Base-by-base conservation (phyloP, 2,888 invertebrate genomes). In the Acrobasis suavella region DNA sequence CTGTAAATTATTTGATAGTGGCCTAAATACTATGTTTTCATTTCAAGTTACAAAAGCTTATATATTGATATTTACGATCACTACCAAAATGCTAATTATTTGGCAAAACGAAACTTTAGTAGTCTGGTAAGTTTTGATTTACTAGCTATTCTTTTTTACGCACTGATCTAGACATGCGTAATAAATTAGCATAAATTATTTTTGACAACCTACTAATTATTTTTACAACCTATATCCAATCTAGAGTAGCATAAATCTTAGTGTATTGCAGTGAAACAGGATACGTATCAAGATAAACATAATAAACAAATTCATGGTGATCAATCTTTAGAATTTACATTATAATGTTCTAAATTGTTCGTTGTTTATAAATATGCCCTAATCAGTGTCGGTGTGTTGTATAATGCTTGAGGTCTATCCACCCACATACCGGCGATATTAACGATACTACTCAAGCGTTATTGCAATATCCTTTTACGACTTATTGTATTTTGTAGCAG, bases 221-320 rank as follows among this genome's bases (percentile, higher is more conserved):
- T 46, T 46, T 46, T n/a, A 6, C 46, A n/a, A n/a, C 46, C 10
- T 46, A 6, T 14, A 6, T 5, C 46, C 14, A 46, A 46, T 14
- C n/a, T 14, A 14, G 46, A 46, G 22, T n/a, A 17, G 1, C 15
- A 42, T 17, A 56, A 56, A 56, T 42, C 56, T 9, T 55, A 55
- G 9, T 3, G 16, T 46, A 42, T 42, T 16, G 9, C 17, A 56
- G 42, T 42, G 8, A 42, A 42, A 10, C 42, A 17, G 39, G 56
- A 56, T 42, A 22, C 56, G 56, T 56, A 42, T 54, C 56, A 56
- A 56, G 39, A 56, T 56, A 56, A 17, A 56, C 56, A 14, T 42
- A 56, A 56, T 56, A 14, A 15, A 64, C 49, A 54, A 67, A 67
- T 67, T 69, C 61, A 54, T n/a, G 46, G 42, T 12, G 39, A 56